Base-by-base conservation (phyloP, 2,888 invertebrate species). In the Archips crataeganus region DNA sequence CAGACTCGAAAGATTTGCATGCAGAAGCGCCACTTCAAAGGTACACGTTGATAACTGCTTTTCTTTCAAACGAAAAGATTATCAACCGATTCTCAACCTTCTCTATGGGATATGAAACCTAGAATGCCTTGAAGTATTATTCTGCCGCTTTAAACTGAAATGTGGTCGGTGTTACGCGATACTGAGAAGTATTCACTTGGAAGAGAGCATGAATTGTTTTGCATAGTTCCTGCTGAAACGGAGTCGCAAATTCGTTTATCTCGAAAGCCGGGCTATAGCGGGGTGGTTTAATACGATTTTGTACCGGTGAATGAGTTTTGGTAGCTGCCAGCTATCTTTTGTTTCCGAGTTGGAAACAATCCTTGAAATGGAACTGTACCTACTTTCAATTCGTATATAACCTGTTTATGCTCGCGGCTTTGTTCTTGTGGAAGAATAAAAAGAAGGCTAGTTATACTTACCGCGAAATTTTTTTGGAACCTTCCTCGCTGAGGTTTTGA, bases 11-110 rank as follows among this genome's bases (percentile, higher is more conserved):
- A 86, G 86, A 93, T 94, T 93, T 94, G 93, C 92, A 94, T 94
- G 94, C 94, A 93, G 94, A 94, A 94, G 94, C 92, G 91, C 92
- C 90, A 92, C 91, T 93, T 93, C 94, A 94, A 94, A 94, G 92
- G 90, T 87, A 90, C 89, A 90, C 84, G 77, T 74, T 90, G 84
- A 85, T 86, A 90, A 90, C 89, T 88, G 87, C 86, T 87, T 87
- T 86, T 80, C 81, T 84, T 82, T 80, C 79, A 77, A 78, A 65
- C 51, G 34, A 63, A 32, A 51, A 11, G 11, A n/a, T 42, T 32
- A 13, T n/a, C 51, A 45, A 10, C 8, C 62, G 15, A 80, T 75
- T 75, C 47, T 74, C 23, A 45, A 15, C 70, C 71, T 60, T 78
- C 79, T 45, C 0, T 0, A 0, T 2, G 0, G 0, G 0, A 0